Evolutionary conservation across 2,797 vertebrate species (phyloP).

Genomic region (Artibeus lituratus): DNA sequence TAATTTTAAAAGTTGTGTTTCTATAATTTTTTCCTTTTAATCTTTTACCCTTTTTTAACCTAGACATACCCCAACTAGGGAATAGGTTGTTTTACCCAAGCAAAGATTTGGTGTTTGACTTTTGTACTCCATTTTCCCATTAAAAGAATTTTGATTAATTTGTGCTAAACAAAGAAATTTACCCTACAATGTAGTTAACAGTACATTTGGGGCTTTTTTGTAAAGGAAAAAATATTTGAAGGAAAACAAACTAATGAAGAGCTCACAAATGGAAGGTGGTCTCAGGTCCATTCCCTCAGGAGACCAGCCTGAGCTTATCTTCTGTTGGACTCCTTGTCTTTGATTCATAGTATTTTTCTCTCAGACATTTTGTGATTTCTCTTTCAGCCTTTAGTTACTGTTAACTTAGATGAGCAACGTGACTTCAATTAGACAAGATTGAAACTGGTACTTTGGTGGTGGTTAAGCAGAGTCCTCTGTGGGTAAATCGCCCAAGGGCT

Average conservation of each 20-base stretch:
- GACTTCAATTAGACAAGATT: neutral
- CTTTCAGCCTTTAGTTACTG: neutral
- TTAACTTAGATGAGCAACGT: neutral
- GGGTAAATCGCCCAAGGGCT: neutral
- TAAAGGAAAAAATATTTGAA: neutral
- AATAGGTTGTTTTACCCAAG: neutral
- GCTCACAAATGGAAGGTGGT: neutral
- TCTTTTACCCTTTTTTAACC: neutral
- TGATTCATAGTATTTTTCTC: neutral
- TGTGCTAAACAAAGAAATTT: constrained; percentile 1
- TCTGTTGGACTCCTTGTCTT: neutral
- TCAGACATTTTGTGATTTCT: neutral
- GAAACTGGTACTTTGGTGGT: neutral
- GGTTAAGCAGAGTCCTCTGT: neutral
- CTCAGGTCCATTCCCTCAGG: neutral
- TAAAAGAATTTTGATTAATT: constrained; percentile 12
- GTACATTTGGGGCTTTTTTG: constrained; percentile 2
- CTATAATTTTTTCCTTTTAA: neutral
- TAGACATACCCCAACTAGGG: neutral
- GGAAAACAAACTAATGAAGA: neutral
- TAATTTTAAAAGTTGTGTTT: neutral
- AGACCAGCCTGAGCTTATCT: neutral
- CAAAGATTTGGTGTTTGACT: neutral
- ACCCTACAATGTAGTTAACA: neutral
- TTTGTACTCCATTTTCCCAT: neutral